These are phyloP conservation scores for Tipula unca DNA, from an alignment of 2,888 invertebrate species.

Conservation along the genomic window DNA sequence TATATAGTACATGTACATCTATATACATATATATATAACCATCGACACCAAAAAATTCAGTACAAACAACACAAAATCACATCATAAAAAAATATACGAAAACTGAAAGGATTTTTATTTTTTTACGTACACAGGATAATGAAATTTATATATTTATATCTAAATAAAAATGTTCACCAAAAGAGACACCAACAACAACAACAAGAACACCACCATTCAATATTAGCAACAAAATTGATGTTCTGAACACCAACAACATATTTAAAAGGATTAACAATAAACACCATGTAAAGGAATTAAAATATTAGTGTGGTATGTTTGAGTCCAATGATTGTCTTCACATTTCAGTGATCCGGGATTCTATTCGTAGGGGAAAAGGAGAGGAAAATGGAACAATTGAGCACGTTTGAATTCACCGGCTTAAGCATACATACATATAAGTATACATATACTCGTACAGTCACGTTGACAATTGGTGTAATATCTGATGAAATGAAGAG, in stretches of 20 bases:
- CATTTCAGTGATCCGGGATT: not conserved
- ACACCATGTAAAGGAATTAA: not conserved
- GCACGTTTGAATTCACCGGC: not conserved
- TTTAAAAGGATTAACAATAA: not conserved
- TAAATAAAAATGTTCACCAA: not conserved
- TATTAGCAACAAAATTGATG: not conserved
- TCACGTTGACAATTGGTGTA: not conserved
- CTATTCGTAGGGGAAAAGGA: not conserved
- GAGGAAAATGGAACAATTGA: not conserved
- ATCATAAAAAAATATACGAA: not conserved
- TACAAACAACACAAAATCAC: not conserved
- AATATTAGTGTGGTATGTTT: not conserved
- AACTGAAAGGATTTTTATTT: not conserved
- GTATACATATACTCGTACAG: no score
- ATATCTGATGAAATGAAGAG: not conserved
- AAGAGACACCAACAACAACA: not conserved
- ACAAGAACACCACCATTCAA: not conserved
- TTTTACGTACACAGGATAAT: not conserved
- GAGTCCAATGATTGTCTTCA: not conserved
- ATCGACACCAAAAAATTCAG: not conserved
- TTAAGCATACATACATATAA: not conserved
- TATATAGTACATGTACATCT: not conserved
- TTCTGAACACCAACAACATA: not conserved
- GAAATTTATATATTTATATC: not conserved
- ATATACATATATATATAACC: not conserved